Conservation (phyloP, 2,888 invertebrate genomes). For the Catocala sponsa region DNA sequence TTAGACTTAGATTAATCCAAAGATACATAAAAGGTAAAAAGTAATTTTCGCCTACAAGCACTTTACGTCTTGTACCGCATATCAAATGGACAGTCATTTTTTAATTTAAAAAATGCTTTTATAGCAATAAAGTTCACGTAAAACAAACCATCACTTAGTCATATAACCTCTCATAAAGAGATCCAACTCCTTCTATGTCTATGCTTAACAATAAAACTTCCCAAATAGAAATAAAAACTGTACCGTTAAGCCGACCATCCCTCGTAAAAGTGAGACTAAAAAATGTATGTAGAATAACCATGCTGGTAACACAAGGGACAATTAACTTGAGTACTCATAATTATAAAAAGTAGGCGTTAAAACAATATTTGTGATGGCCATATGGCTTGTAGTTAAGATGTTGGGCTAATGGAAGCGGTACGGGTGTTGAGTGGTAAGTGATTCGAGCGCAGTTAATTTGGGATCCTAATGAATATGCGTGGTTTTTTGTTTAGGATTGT, state of each 20-base stretch:
- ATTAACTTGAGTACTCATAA: conserved; percentile 61
- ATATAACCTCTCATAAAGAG: conserved; percentile 14
- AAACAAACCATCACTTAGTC: conserved; percentile 4
- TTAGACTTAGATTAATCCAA: no score
- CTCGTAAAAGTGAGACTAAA: conserved; percentile 20
- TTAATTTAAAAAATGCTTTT: background rate
- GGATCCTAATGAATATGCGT: background rate
- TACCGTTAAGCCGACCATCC: conserved; percentile 11
- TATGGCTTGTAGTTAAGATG: conserved; percentile 58
- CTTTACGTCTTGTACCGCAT: no score
- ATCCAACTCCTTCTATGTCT: conserved; percentile 8
- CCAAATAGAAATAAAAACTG: conserved; percentile 25
- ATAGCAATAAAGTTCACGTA: conserved; percentile 1
- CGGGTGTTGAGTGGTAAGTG: conserved; percentile 11
- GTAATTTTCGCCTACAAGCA: no score
- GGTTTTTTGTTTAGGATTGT: background rate
- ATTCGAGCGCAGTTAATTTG: conserved; percentile 13
- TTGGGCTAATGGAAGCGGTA: conserved; percentile 61
- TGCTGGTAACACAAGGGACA: conserved; percentile 44
- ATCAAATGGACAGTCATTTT: no score
- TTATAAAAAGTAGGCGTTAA: conserved; percentile 76
- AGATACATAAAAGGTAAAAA: no score
- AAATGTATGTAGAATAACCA: conserved; percentile 17
- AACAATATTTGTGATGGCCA: conserved; percentile 77
- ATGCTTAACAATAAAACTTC: conserved; percentile 17